These are phyloP conservation scores for Sterrhoptilus dennistouni DNA, from an alignment of 2,113 vertebrate species.

Conservation along the genomic window DNA sequence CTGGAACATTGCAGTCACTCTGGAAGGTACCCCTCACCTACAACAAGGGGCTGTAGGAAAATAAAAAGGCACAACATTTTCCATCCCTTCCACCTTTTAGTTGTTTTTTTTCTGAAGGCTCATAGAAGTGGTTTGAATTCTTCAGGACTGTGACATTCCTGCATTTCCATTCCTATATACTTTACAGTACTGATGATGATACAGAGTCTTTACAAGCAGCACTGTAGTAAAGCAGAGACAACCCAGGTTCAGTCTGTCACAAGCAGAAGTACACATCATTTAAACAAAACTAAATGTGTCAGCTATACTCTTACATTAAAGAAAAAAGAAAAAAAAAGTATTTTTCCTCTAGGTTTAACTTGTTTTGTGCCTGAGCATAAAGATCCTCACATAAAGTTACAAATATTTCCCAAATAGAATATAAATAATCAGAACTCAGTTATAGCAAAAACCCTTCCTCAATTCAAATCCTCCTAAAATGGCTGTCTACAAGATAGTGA, in stretches of 20 bases:
- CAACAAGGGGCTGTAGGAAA: not conserved
- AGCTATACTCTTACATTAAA: not conserved
- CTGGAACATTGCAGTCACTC: not conserved
- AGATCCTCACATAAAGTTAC: not conserved
- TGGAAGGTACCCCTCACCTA: not conserved
- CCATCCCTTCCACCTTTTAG: not conserved
- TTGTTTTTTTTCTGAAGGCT: not conserved
- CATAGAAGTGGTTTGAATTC: not conserved
- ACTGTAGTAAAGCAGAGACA: not conserved
- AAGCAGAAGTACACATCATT: not conserved
- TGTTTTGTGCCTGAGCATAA: not conserved
- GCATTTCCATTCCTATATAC: not conserved
- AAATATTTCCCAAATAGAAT: not conserved
- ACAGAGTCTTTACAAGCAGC: not conserved
- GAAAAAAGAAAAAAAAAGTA: no score
- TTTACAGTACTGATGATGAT: not conserved
- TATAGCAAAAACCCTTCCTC: not conserved
- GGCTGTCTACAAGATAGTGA: not conserved
- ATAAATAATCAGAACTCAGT: not conserved
- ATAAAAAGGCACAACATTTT: not conserved
- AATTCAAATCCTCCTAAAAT: constrained; percentile 7
- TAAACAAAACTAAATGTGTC: not conserved
- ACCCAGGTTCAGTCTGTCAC: not conserved
- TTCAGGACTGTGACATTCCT: not conserved
- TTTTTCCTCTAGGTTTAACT: not conserved